Conservation (phyloP, 2,888 invertebrate species). For the Chloroclystis v-ata region DNA sequence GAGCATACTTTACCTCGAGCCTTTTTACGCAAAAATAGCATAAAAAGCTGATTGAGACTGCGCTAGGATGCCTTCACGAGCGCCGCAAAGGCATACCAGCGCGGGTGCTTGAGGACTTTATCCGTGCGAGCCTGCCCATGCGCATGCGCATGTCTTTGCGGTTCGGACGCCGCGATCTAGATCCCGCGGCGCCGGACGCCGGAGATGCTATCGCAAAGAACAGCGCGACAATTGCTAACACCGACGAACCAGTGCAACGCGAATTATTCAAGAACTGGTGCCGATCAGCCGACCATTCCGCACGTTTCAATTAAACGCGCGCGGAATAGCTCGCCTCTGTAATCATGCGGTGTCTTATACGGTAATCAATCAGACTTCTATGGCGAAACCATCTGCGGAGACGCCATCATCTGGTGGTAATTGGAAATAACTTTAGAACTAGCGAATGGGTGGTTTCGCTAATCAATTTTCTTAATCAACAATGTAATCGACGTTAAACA, state of each 20-base stretch:
- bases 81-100: slow-evolving; percentile 65
- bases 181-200: slow-evolving; percentile 62
- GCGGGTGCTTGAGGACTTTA: slow-evolving; percentile 68
- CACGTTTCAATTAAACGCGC: slow-evolving; percentile 13
- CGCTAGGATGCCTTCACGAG: slow-evolving; percentile 67
- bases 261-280: slow-evolving; percentile 62
- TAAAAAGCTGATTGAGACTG: slow-evolving; percentile 29
- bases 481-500: too few species aligned
- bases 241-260: slow-evolving; percentile 44
- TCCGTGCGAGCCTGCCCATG: slow-evolving; percentile 53
- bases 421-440: neutral
- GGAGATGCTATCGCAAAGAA: slow-evolving; percentile 67
- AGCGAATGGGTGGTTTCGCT: too few species aligned
- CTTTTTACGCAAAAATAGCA: slow-evolving; percentile 32
- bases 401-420: neutral
- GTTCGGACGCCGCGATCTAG: slow-evolving; percentile 68
- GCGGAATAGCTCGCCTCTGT: slow-evolving; percentile 2
- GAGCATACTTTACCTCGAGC: slow-evolving; percentile 25
- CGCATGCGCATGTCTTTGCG: slow-evolving; percentile 66
- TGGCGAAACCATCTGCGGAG: neutral
- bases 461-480: too few species aligned
- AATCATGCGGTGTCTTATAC: slow-evolving; percentile 12
- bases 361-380: slow-evolving; percentile 6
- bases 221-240: slow-evolving; percentile 74
- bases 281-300: slow-evolving; percentile 23